These are phyloP conservation scores for Drosophila serrata DNA, from an alignment of 1,140 invertebrate species.

Conservation along the genomic window DNA sequence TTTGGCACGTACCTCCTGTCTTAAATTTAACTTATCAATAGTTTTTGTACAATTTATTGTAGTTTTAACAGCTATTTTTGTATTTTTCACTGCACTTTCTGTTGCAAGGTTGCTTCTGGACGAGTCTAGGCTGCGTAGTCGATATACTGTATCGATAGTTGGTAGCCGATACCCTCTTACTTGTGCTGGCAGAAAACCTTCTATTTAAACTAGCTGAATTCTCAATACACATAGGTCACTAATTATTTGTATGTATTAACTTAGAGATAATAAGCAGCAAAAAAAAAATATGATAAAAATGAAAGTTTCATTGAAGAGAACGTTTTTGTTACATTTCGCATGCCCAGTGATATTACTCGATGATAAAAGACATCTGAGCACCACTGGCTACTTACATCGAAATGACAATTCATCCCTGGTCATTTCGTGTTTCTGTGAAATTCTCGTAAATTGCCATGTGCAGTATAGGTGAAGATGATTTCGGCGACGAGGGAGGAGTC, in stretches of 20 bases:
- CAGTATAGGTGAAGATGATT: slow-evolving; percentile 82
- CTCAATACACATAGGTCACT: too few species aligned
- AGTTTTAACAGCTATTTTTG: slow-evolving; percentile 66
- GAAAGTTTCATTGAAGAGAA: too few species aligned
- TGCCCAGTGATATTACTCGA: too few species aligned
- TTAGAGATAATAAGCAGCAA: too few species aligned
- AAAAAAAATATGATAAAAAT: too few species aligned
- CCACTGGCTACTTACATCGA: not conserved
- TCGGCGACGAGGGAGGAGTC: slow-evolving; percentile 75
- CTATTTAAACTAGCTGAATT: too few species aligned
- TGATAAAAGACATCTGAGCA: not conserved
- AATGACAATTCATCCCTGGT: slow-evolving; percentile 4
- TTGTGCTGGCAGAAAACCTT: too few species aligned
- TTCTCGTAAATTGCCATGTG: slow-evolving; percentile 66
- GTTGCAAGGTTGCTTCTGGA: slow-evolving; percentile 76
- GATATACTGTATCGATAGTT: slow-evolving; percentile 37
- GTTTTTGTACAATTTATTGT: slow-evolving; percentile 56
- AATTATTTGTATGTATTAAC: too few species aligned
- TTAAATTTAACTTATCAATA: slow-evolving; percentile 70
- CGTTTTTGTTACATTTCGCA: too few species aligned
- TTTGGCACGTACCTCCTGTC: slow-evolving; percentile 60
- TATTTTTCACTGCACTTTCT: slow-evolving; percentile 78
- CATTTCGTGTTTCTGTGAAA: slow-evolving; percentile 48
- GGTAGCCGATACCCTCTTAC: not conserved
- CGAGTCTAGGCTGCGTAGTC: slow-evolving; percentile 55